These are phyloP conservation scores for Eurytoma adleriae DNA, from an alignment of 2,888 invertebrate species.

Conservation along the genomic window DNA sequence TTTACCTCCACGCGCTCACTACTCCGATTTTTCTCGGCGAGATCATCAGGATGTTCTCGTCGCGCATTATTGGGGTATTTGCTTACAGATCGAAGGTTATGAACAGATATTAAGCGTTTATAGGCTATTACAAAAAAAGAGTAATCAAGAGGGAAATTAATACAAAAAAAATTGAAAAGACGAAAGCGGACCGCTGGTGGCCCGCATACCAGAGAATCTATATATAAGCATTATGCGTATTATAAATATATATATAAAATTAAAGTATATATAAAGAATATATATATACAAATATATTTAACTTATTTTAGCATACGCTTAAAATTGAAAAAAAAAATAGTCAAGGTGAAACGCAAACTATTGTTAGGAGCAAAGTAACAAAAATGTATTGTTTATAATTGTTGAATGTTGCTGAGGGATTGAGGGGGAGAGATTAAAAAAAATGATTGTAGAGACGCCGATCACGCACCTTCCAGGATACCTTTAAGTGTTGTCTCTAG, in stretches of 20 bases:
- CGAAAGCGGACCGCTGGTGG: slow-evolving; percentile 58
- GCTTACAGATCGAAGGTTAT: slow-evolving; percentile 45
- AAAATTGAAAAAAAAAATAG: slow-evolving; percentile 62
- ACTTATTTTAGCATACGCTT: slow-evolving; percentile 72
- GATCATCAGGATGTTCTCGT: slow-evolving; percentile 56
- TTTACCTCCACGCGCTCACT: slow-evolving; percentile 23
- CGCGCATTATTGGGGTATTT: slow-evolving; percentile 42
- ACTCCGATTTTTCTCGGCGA: slow-evolving; percentile 54
- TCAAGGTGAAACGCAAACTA: slow-evolving; percentile 55
- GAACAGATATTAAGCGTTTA: slow-evolving; percentile 47
- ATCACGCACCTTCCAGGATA: slow-evolving; percentile 66
- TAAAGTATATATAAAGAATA: slow-evolving; percentile 63
- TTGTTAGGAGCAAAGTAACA: slow-evolving; percentile 58
- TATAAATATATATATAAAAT: slow-evolving; percentile 53
- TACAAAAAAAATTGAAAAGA: slow-evolving; percentile 38
- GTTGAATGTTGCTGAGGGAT: slow-evolving; percentile 56
- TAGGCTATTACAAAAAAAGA: slow-evolving; percentile 46
- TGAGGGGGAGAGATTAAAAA: slow-evolving; percentile 31
- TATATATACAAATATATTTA: slow-evolving; percentile 64
- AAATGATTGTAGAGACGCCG: slow-evolving; percentile 49
- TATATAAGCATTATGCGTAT: slow-evolving; percentile 50
- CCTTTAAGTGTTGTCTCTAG: slow-evolving; percentile 71
- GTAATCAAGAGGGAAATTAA: slow-evolving; percentile 19
- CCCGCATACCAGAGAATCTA: slow-evolving; percentile 54
- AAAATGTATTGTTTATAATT: slow-evolving; percentile 58